Conservation (phyloP, 2,797 vertebrate species). For the Acrossocheilus wenchowensis region DNA sequence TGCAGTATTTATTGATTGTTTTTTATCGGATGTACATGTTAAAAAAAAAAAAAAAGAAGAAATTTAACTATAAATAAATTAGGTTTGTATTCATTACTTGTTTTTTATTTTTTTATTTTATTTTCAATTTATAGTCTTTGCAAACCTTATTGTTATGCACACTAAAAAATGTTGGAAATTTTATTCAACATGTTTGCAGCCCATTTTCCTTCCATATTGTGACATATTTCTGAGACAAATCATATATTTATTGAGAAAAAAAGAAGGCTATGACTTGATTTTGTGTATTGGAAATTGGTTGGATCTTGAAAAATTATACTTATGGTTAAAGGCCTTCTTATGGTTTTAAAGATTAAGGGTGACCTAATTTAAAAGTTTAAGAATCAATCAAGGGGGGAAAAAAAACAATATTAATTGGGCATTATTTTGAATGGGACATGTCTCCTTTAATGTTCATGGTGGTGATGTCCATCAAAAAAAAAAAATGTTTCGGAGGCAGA, state of each 20-base stretch:
- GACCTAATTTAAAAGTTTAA: background rate
- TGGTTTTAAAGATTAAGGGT: background rate
- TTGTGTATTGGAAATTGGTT: background rate
- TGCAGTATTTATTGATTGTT: background rate
- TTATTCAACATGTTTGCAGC: background rate
- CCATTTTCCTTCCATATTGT: background rate
- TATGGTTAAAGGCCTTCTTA: background rate
- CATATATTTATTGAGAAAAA: background rate
- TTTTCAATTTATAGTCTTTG: background rate
- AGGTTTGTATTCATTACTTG: background rate
- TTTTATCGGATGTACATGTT: background rate
- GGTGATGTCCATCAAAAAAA: background rate
- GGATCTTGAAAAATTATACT: background rate
- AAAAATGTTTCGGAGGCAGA: background rate
- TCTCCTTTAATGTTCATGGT: background rate
- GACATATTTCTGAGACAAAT: background rate
- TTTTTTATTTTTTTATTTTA: background rate
- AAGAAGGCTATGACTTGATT: background rate
- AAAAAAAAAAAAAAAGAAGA: background rate
- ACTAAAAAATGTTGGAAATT: background rate
- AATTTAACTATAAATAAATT: background rate
- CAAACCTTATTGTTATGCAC: background rate
- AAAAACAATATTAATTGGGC: background rate
- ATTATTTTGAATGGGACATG: background rate
- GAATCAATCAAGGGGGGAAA: background rate